Evolutionary conservation across 1,140 invertebrate species (phyloP).

Genomic region (Trinorchestia longiramus): DNA sequence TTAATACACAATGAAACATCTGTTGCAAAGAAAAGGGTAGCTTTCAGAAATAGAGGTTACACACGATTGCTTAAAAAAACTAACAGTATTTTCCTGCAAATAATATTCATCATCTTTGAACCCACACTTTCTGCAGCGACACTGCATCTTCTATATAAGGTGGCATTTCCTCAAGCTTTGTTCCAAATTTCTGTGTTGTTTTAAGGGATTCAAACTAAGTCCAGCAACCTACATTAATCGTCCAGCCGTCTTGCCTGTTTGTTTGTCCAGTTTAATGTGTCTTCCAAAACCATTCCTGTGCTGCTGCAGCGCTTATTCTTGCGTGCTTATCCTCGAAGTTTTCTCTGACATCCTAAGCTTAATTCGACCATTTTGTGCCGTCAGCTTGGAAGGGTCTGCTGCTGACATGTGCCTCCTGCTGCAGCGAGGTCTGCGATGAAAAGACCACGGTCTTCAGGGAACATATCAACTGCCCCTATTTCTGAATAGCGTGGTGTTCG

Average conservation of each 20-base stretch:
- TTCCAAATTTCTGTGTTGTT: background rate
- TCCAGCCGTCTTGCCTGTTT: background rate
- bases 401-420: background rate
- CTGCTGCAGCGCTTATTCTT: background rate
- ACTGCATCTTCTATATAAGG: background rate
- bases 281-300: background rate
- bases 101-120: background rate
- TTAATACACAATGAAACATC: background rate
- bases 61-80: background rate
- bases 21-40: background rate
- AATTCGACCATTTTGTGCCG: background rate
- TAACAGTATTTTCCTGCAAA: background rate
- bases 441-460: background rate
- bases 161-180: background rate
- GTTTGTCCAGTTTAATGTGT: background rate
- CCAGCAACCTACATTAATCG: background rate
- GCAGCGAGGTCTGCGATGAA: background rate
- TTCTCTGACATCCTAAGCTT: background rate
- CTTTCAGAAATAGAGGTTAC: background rate
- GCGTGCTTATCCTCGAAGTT: background rate
- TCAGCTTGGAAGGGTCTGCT: background rate
- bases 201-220: background rate
- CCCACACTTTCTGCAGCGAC: background rate
- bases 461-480: background rate
- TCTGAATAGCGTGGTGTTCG: background rate